A percentile compares a stretch with the other conserved stretches of the same genome.
phyloP scores from a whole-genome alignment of 2,888 invertebrate species.

The Selenia dentaria region DNA sequence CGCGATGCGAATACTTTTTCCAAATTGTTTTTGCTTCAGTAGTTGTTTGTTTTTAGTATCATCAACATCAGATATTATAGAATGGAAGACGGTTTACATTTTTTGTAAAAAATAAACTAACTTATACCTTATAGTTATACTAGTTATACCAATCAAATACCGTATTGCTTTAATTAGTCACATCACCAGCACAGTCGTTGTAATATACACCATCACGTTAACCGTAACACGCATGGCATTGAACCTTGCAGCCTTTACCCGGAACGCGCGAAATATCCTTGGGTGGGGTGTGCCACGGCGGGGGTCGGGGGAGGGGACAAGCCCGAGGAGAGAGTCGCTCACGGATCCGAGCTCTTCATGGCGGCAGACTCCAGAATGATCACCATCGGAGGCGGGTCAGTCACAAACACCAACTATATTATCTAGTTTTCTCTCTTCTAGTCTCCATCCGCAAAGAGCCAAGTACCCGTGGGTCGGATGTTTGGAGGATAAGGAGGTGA shows the following conservation, averaged over 20 bases:
- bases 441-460: slow-evolving; percentile 90
- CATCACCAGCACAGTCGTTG: too few species aligned
- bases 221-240: slow-evolving; percentile 31
- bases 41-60: too few species aligned
- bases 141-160: too few species aligned
- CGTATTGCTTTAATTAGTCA: too few species aligned
- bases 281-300: slow-evolving; percentile 90
- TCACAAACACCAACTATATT: slow-evolving; percentile 20
- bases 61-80: too few species aligned
- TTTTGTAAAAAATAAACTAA: too few species aligned
- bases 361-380: slow-evolving; percentile 98
- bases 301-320: slow-evolving; percentile 55
- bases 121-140: too few species aligned
- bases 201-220: slow-evolving; percentile 6
- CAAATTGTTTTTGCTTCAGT: too few species aligned
- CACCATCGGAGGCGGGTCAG: slow-evolving; percentile 98
- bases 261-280: slow-evolving; percentile 95
- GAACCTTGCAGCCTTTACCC: slow-evolving; percentile 88
- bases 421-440: slow-evolving; percentile 42
- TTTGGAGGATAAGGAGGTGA: slow-evolving; percentile 79
- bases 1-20: too few species aligned
- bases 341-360: slow-evolving; percentile 97
- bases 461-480: slow-evolving; percentile 98
- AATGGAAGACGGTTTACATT: too few species aligned
- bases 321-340: slow-evolving; percentile 87